These are phyloP conservation scores for Plestiodon gilberti DNA, from an alignment of 2,113 vertebrate genomes.

Conservation along the genomic window DNA sequence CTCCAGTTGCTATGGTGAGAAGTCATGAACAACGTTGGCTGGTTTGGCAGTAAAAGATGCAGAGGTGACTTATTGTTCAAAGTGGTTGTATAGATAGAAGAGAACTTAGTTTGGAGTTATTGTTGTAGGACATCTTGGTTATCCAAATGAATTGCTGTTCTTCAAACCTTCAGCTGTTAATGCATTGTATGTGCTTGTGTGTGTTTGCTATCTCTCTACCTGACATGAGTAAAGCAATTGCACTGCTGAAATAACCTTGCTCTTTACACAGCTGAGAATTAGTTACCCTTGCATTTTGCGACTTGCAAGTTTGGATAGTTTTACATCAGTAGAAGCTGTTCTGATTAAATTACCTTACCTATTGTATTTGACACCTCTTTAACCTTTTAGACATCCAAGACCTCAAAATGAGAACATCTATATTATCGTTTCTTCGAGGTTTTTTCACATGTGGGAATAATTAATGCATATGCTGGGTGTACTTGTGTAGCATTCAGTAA, in stretches of 20 bases:
- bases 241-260: too few species aligned
- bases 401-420: too few species aligned
- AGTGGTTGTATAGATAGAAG: not conserved
- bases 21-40: not conserved
- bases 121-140: not conserved
- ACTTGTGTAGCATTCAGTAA: too few species aligned
- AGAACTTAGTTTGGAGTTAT: not conserved
- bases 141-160: not conserved
- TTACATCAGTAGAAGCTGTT: too few species aligned
- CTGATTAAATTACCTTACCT: too few species aligned
- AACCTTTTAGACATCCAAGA: too few species aligned
- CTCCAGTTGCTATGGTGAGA: not conserved
- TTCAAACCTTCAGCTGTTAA: not conserved
- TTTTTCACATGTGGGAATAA: not conserved
- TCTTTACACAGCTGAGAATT: too few species aligned
- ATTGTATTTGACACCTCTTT: too few species aligned
- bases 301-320: too few species aligned
- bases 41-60: not conserved
- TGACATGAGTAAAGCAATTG: not conserved
- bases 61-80: not conserved
- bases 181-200: not conserved
- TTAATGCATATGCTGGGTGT: not conserved
- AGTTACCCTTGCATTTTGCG: too few species aligned
- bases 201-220: not conserved
- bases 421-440: too few species aligned